Evolutionary conservation across 2,797 vertebrate genomes (phyloP).

Genomic region (Pogonophryne albipinna): DNA sequence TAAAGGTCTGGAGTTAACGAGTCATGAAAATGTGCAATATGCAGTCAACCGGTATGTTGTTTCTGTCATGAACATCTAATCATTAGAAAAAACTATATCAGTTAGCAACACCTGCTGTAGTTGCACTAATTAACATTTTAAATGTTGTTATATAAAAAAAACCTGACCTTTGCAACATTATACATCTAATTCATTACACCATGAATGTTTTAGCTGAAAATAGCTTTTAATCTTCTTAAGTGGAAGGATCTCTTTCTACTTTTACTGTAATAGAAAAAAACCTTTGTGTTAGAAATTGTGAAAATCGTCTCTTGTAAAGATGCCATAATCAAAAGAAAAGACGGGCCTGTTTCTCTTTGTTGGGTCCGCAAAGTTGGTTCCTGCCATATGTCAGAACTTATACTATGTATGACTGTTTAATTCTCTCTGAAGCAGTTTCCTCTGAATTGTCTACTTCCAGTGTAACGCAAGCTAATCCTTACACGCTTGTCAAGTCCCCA

Average conservation of each 20-base stretch:
- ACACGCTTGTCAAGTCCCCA: slow-evolving; percentile 60
- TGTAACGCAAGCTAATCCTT: slow-evolving; percentile 69
- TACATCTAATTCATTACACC: slow-evolving; percentile 18
- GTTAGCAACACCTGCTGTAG: slow-evolving; percentile 20
- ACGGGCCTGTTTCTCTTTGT: neutral
- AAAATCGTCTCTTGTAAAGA: neutral
- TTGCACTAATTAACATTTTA: slow-evolving; percentile 33
- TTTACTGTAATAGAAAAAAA: neutral
- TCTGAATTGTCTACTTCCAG: slow-evolving; percentile 53
- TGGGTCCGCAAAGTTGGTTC: slow-evolving; percentile 10
- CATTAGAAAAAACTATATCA: neutral
- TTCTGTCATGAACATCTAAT: slow-evolving; percentile 14
- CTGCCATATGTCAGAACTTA: slow-evolving; percentile 27
- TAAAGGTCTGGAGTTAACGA: slow-evolving; percentile 28
- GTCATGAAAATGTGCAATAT: slow-evolving; percentile 18
- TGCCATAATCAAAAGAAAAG: slow-evolving; percentile 4
- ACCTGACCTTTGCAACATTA: slow-evolving; percentile 29
- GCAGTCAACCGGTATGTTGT: slow-evolving; percentile 6
- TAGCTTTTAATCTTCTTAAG: slow-evolving; percentile 9
- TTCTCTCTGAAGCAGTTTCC: slow-evolving; percentile 61
- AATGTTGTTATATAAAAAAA: slow-evolving; percentile 20
- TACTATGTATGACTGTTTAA: slow-evolving; percentile 53
- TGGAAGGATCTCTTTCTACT: neutral
- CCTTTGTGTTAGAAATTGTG: neutral
- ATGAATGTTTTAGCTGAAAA: slow-evolving; percentile 8